Conservation (phyloP, 2,113 vertebrate species). For the Oryzias curvinotus region DNA sequence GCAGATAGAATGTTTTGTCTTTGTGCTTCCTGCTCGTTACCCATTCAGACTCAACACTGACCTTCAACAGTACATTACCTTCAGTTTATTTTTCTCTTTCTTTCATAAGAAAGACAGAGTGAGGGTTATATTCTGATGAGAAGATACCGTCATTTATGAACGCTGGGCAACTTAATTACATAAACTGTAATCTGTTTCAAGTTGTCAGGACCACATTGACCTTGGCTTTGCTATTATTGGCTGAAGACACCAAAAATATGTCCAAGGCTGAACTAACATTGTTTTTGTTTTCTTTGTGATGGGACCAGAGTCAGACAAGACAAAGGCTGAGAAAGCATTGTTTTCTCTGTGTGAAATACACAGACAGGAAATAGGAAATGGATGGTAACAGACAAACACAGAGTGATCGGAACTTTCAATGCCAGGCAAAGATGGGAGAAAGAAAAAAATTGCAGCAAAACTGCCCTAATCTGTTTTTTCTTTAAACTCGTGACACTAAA, state of each 20-base stretch:
- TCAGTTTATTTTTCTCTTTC: neutral
- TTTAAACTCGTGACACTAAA: constrained; percentile 77
- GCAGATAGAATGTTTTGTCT: constrained; percentile 47
- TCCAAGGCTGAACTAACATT: constrained; percentile 55
- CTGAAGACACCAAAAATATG: constrained; percentile 46
- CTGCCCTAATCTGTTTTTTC: constrained; percentile 33
- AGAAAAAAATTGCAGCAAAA: neutral
- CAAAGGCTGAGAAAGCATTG: constrained; percentile 52
- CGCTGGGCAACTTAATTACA: neutral
- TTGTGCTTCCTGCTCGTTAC: constrained; percentile 17
- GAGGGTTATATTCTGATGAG: neutral
- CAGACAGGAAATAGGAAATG: constrained; percentile 46
- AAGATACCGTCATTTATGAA: neutral
- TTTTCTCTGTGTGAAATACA: constrained; percentile 49
- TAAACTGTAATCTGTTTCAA: neutral
- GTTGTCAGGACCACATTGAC: neutral
- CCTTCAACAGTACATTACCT: neutral
- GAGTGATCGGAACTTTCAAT: neutral
- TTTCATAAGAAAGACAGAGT: neutral
- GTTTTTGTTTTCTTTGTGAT: constrained; percentile 27
- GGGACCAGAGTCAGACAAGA: constrained; percentile 19
- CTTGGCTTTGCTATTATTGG: constrained; percentile 38
- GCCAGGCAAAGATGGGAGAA: neutral
- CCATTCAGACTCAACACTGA: constrained; percentile 1
- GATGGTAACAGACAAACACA: constrained; percentile 31